Evolutionary conservation across 2,113 vertebrate genomes (phyloP).

Genomic region (Accipiter cooperii): DNA sequence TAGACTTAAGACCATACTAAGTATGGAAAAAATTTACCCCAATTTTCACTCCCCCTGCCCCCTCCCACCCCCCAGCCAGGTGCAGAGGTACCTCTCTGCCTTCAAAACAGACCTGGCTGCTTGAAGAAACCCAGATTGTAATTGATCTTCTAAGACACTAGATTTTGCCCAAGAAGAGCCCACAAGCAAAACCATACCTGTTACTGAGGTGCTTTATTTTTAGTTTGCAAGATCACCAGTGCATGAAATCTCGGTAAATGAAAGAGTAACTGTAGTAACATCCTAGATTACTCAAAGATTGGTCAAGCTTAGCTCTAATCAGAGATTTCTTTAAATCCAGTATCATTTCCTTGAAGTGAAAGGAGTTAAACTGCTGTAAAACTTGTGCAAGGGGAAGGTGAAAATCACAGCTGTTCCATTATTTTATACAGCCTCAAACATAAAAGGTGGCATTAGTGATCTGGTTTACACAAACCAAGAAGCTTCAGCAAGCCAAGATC

Average conservation of each 20-base stretch:
- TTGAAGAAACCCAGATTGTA: not conserved
- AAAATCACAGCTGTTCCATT: not conserved
- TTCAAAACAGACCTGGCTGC: not conserved
- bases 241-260: not conserved
- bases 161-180: not conserved
- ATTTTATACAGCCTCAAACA: not conserved
- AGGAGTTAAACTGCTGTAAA: not conserved
- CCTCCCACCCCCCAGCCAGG: not conserved
- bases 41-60: not conserved
- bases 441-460: not conserved
- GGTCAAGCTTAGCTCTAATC: not conserved
- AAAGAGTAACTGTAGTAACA: not conserved
- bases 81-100: not conserved
- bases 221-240: not conserved
- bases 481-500: not conserved
- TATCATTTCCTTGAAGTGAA: not conserved
- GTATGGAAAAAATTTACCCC: not conserved
- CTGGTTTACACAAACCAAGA: not conserved
- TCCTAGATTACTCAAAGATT: not conserved
- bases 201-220: not conserved
- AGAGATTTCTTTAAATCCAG: not conserved
- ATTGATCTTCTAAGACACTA: not conserved
- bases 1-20: not conserved
- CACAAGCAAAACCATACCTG: not conserved
- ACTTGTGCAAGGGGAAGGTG: not conserved